Conservation (phyloP, 53 echinoderm and acorn worm genomes). For the Astropecten irregularis region DNA sequence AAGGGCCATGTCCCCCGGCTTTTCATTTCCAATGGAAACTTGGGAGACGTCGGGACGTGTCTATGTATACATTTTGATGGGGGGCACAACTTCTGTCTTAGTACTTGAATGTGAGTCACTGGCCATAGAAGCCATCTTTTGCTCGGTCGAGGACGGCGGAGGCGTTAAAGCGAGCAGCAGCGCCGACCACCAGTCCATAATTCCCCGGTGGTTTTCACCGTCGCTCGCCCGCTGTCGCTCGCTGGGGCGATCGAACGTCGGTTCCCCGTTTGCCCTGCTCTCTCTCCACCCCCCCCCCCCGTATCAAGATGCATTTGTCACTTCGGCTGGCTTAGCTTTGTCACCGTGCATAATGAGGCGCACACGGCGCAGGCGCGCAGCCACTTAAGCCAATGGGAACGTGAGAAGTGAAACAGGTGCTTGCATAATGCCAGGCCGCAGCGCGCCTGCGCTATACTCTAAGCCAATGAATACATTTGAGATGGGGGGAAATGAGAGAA, state of each 20-base stretch:
- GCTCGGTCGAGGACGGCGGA: conserved; percentile 52
- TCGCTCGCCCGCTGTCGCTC: conserved; percentile 57
- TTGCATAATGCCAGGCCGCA: conserved; percentile 38
- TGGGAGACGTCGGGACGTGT: conserved; percentile 20
- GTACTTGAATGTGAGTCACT: conserved; percentile 34
- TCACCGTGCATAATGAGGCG: conserved; percentile 42
- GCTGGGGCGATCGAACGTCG: conserved; percentile 2
- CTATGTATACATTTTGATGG: conserved; percentile 37
- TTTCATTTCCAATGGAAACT: background rate
- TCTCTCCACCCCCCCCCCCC: background rate
- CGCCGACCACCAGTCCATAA: conserved; percentile 60
- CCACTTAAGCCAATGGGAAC: conserved; percentile 28
- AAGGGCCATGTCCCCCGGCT: too few relatives aligned
- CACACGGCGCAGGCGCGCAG: conserved; percentile 30
- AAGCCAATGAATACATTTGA: conserved; percentile 49
- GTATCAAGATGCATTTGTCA: conserved; percentile 41
- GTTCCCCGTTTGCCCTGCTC: background rate
- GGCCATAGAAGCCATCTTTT: conserved; percentile 49
- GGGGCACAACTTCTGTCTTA: background rate
- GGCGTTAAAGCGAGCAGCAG: conserved; percentile 60
- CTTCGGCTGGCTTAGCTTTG: conserved; percentile 14
- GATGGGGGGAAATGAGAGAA: too few relatives aligned
- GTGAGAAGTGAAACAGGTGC: conserved; percentile 57
- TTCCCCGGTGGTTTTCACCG: conserved; percentile 53
- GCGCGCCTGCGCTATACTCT: conserved; percentile 29